Percentiles rank a stretch among this genome's conserved stretches.
These are phyloP conservation scores for Formica exsecta DNA, from an alignment of 1,140 invertebrate genomes.

Conservation along the genomic window DNA sequence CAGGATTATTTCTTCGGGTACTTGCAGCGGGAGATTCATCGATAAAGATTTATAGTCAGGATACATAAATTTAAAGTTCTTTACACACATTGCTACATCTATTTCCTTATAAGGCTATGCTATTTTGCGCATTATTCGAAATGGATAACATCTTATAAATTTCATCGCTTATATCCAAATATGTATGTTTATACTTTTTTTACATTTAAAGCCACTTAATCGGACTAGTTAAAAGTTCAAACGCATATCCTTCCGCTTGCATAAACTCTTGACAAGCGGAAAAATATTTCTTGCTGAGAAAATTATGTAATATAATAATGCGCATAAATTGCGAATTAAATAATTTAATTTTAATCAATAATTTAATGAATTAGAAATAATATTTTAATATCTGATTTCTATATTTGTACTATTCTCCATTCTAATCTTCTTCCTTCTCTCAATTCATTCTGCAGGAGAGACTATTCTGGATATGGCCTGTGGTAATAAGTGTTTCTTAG, in stretches of 20 bases:
- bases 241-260: neutral
- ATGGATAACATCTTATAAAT: neutral
- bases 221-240: neutral
- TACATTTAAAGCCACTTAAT: neutral
- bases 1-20: conserved; percentile 63
- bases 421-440: neutral
- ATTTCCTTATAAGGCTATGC: neutral
- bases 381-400: conserved; percentile 16
- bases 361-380: neutral
- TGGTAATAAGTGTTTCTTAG: conserved; percentile 11
- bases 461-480: neutral
- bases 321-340: conserved; percentile 10
- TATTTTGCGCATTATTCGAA: neutral
- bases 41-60: conserved; percentile 57
- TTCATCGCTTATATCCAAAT: neutral
- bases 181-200: neutral
- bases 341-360: neutral
- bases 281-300: neutral
- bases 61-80: neutral
- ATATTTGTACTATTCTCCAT: neutral
- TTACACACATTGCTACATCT: conserved; percentile 14
- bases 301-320: conserved; percentile 23
- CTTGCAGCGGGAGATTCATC: conserved; percentile 37
- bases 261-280: neutral
- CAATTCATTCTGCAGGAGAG: neutral